Percentiles rank a stretch among this genome's conserved stretches.
Evolutionary conservation across 2,888 invertebrate genomes (phyloP).

Genomic region (Coronaproctus castanopsis): DNA sequence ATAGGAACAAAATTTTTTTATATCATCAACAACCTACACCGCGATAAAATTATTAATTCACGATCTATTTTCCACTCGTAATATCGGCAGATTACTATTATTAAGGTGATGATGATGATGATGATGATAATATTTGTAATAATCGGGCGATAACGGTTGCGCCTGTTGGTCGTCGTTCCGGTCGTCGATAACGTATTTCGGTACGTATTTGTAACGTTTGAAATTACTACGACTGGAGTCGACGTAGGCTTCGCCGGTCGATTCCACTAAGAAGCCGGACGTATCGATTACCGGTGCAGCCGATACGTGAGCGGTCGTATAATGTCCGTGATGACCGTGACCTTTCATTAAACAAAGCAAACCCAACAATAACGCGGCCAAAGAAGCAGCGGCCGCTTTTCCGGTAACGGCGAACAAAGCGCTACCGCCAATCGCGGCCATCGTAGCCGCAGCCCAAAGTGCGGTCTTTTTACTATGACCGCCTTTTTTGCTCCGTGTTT

Average conservation of each 20-base stretch:
- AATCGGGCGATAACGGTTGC: too few relatives aligned
- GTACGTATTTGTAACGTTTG: neutral
- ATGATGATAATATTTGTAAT: too few relatives aligned
- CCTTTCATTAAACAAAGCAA: slow-evolving; percentile 33
- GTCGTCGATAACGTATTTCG: neutral
- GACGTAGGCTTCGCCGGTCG: neutral
- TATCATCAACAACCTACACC: too few relatives aligned
- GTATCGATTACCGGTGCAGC: neutral
- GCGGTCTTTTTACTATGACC: slow-evolving; percentile 10
- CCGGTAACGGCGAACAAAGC: slow-evolving; percentile 61
- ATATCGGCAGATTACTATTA: too few relatives aligned
- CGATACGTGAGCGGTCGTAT: neutral
- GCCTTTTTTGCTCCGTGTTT: slow-evolving; percentile 10
- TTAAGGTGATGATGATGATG: too few relatives aligned
- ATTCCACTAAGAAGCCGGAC: neutral
- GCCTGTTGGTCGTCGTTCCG: neutral
- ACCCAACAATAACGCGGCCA: slow-evolving; percentile 57
- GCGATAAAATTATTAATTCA: too few relatives aligned
- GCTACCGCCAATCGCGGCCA: slow-evolving; percentile 61
- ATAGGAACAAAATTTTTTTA: too few relatives aligned
- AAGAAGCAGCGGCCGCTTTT: slow-evolving; percentile 64
- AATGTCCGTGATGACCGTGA: slow-evolving; percentile 12
- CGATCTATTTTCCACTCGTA: too few relatives aligned
- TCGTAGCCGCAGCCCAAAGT: slow-evolving; percentile 33
- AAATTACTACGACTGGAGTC: neutral